phyloP scores from a whole-genome alignment of 2,113 vertebrate species.

The Burhinus oedicnemus region DNA sequence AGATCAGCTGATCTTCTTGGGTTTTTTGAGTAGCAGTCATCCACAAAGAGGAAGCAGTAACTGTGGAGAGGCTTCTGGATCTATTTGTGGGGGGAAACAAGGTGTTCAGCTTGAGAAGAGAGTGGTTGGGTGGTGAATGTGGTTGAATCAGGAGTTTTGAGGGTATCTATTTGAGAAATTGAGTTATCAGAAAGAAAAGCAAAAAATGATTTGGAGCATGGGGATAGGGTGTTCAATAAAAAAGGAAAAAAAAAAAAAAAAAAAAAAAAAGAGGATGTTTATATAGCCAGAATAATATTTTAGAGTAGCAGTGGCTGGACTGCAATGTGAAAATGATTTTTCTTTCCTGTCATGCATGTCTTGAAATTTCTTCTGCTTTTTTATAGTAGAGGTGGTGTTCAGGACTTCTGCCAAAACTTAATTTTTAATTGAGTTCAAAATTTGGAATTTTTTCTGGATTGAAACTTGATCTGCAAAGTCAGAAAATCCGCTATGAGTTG shows the following conservation, averaged over 20 bases:
- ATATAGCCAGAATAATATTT: neutral
- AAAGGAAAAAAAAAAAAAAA: neutral
- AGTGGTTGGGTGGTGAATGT: neutral
- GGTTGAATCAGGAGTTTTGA: neutral
- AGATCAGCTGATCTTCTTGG: neutral
- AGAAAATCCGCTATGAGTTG: neutral
- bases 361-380: neutral
- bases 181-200: neutral
- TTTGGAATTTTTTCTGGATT: neutral
- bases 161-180: neutral
- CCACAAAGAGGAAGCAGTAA: neutral
- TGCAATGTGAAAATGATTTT: neutral
- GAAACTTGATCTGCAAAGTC: neutral
- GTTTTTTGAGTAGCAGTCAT: neutral
- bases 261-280: rapidly evolving
- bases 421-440: neutral
- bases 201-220: neutral
- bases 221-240: neutral
- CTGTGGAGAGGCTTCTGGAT: neutral
- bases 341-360: neutral
- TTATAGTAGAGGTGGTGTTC: neutral
- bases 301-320: neutral
- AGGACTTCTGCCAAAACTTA: neutral
- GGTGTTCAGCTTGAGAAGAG: neutral
- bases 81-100: neutral